Conservation (phyloP, 2,113 vertebrate genomes). For the Holacanthus passer region DNA sequence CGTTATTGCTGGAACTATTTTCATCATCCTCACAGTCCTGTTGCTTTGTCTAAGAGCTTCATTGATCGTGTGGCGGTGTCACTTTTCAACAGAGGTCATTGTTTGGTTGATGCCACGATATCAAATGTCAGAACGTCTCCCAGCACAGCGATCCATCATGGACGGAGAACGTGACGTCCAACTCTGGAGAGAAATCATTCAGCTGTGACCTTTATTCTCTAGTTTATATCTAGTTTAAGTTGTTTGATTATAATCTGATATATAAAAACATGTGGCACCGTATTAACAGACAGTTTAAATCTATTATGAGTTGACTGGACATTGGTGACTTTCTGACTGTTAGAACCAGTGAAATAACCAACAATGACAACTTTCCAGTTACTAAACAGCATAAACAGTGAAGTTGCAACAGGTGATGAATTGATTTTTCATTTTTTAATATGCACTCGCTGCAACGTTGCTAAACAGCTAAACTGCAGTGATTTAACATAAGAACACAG, state of each 20-base stretch:
- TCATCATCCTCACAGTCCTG: neutral
- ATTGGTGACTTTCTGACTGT: too few relatives aligned
- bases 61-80: neutral
- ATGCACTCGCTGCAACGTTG: constrained; percentile 40
- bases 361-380: neutral
- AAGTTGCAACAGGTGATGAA: constrained; percentile 18
- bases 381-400: neutral
- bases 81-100: neutral
- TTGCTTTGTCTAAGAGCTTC: neutral
- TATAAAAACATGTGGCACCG: neutral
- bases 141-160: neutral
- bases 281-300: neutral
- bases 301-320: neutral
- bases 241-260: neutral
- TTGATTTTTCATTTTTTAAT: constrained; percentile 11
- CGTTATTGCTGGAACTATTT: neutral
- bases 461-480: constrained; percentile 13
- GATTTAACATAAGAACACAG: constrained; percentile 35
- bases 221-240: neutral
- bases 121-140: neutral
- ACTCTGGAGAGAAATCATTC: neutral
- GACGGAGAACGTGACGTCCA: too few relatives aligned
- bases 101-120: neutral
- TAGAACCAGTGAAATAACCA: neutral
- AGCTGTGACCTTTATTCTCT: neutral